Evolutionary conservation across 2,888 invertebrate species (phyloP), one percentile per base, ranked within the genome.

Genomic region (Calliopum simillimum): DNA sequence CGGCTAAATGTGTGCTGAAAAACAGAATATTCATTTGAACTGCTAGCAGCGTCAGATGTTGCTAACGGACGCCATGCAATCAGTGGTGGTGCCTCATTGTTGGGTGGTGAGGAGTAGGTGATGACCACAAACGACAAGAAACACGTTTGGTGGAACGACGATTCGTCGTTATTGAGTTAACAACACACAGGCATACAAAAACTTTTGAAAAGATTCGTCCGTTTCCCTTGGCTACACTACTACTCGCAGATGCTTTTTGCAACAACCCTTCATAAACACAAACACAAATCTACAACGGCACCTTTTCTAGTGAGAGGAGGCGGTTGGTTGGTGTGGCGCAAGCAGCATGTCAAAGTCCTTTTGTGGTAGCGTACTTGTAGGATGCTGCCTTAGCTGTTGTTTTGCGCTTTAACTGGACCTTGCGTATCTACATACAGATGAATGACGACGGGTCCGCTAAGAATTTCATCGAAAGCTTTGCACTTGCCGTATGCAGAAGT

Each of bases 1-100:
- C 51, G 19, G 66, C 55, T 62, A 68, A 69, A 69, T 71, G 69
- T 62, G n/a, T 69, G 71, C 73, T 75, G 80, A 70, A 76, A 75
- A 78, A 76, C 74, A 73, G 76, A 77, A 77, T 78, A 81, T 81
- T 77, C 78, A 77, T 75, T 78, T 76, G 74, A 76, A 76, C 33
- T 33, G 8, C 33, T 33, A 6, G 33, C 4, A 33, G n/a, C 80
- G 76, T 75, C 75, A 76, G 74, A 75, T 76, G 76, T 71, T 78
- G 70, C 77, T 72, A 74, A 74, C 74, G 76, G 73, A 67, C 61
- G 72, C 69, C 58, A 58, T 51, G 65, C 69, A 65, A n/a, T 55
- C 62, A 65, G 66, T 69, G 70, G 62, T 59, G 46, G 46, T 62
- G 5, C 33, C 33, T 33, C 33, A 33, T 33, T 33, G 33, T n/a